These are phyloP conservation scores for Taenaris catops DNA, from an alignment of 2,888 invertebrate genomes.

Conservation along the genomic window DNA sequence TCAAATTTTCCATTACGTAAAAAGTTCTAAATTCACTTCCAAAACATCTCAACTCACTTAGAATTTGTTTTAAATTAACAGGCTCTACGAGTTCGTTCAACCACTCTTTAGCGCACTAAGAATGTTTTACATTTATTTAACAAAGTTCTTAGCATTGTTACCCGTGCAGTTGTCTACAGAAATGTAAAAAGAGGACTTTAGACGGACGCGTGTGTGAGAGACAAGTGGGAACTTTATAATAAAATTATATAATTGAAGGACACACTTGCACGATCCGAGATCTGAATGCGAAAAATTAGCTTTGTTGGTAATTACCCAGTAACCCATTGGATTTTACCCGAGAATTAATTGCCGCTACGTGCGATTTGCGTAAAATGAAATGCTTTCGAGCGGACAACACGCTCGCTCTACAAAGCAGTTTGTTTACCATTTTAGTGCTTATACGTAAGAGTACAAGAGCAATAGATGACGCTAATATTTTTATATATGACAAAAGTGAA, in stretches of 20 bases:
- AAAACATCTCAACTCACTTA: no score
- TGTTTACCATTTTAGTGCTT: constrained; percentile 12
- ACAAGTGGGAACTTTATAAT: constrained; percentile 6
- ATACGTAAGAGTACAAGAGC: no score
- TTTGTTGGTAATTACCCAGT: constrained; percentile 54
- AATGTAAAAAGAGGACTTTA: neutral
- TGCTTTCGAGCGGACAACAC: constrained; percentile 25
- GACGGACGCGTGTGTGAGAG: constrained; percentile 1
- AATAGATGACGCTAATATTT: no score
- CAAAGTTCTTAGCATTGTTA: no score
- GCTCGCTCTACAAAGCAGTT: constrained; percentile 5
- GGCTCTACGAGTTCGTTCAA: no score
- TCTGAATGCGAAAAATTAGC: constrained; percentile 52
- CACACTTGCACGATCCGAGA: constrained; percentile 33
- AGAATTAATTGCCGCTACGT: constrained; percentile 44
- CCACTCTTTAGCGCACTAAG: no score
- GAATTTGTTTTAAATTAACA: no score
- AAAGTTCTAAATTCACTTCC: no score
- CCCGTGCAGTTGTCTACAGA: neutral
- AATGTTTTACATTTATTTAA: no score
- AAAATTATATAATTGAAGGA: constrained; percentile 13
- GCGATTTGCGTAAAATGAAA: constrained; percentile 50
- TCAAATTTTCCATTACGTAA: no score
- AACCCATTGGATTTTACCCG: constrained; percentile 45
- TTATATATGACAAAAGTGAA: no score